A percentile compares a stretch with the other conserved stretches of the same genome.
phyloP scores from a whole-genome alignment of 2,113 vertebrate species.

The Arenaria interpres region DNA sequence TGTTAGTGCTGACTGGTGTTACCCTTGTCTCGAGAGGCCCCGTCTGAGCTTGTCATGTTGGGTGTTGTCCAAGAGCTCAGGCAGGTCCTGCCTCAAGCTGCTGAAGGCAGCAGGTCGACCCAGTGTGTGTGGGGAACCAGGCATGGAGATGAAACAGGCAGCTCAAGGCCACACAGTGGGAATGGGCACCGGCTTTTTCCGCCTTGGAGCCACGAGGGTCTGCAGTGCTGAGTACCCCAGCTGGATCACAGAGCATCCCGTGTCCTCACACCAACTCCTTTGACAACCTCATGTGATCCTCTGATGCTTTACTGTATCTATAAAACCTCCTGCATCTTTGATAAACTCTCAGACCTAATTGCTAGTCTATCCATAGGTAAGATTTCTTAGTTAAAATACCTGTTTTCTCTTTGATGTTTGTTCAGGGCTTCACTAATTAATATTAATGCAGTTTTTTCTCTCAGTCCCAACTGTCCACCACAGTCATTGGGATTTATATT shows the following conservation, averaged over 20 bases:
- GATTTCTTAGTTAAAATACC: background rate
- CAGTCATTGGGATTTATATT: background rate
- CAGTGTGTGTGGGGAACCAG: background rate
- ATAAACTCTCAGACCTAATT: background rate
- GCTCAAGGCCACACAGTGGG: background rate
- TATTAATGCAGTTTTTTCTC: background rate
- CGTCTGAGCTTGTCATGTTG: fast-evolving
- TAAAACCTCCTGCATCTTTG: background rate
- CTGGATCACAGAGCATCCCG: fast-evolving
- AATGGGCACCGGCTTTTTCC: background rate
- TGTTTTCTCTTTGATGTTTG: background rate
- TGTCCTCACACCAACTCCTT: background rate
- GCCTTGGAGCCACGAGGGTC: background rate
- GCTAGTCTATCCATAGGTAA: background rate
- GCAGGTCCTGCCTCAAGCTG: background rate
- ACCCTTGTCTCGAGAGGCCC: background rate
- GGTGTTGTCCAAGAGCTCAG: background rate
- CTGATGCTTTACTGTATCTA: background rate
- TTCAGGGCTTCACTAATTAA: background rate
- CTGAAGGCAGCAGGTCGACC: background rate
- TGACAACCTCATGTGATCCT: background rate
- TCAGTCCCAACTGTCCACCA: fast-evolving
- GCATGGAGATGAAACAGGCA: background rate
- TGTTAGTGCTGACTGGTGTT: background rate
- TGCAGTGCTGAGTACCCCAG: background rate